Base-by-base conservation (phyloP, 2,888 invertebrate genomes). In the Tuberolachnus salignus region DNA sequence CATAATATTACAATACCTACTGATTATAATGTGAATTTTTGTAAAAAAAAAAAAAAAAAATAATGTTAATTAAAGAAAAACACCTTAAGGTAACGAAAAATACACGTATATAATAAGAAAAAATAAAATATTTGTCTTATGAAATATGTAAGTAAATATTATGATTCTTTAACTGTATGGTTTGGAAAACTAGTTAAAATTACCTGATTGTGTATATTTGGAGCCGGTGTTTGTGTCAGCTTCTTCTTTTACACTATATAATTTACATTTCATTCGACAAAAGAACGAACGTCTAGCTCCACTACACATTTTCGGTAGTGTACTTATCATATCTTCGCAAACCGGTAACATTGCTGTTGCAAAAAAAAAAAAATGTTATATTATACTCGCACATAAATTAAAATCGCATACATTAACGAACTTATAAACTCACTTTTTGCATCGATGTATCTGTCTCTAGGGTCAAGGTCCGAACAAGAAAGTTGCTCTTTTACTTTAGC, bases 401-500 rank as follows among this genome's bases (percentile, higher is more conserved):
- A 34, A 34, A 34, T 34, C 34, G 6, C 3, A 11, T 49, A 19
- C 46, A 57, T 14, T 19, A 34, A 34, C 34, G 4, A 9, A 14
- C n/a, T 57, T n/a, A 19, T 10, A 13, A 44, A 87, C 89, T 88
- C 86, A 95, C 95, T 96, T 89, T 95, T 96, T 72, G 95, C 94
- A 86, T 97, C 96, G 83, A 96, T 95, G 82, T 96, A 88, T 82
- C 94, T 88, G 86, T 96, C 95, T 57, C 95, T 88, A 0, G 95
- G 95, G 83, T 92, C 92, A 82, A 94, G 89, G 86, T 97, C 95
- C 0, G 94, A 92, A 0, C 95, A 93, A 0, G 95, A 94, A 8
- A 97, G 88, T 86, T 97, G 97, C 84, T 97, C 97, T 85, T 97
- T 97, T 8, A 97, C 95, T 86, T 96, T 97, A 80, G 92, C 92